Base-by-base conservation (phyloP, 2,797 vertebrate genomes). In the Tadarida brasiliensis region DNA sequence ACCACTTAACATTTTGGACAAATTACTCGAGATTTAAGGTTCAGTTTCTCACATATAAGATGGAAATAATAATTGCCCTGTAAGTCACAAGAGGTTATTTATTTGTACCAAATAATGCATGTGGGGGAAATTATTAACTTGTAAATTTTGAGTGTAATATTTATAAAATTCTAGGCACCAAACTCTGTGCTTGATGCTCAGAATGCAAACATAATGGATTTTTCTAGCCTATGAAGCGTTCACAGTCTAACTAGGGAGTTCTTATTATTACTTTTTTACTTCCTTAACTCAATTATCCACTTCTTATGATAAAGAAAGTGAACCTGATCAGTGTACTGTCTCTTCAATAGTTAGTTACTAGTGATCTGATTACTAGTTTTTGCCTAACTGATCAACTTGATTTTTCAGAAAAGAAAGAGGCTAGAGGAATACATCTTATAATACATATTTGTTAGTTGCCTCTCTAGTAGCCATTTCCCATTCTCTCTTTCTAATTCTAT, bases 231-330 rank as follows among this genome's bases (percentile, higher is more conserved):
- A 70, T 81, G 70, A 67, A 95, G 11, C 73, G 49, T 84, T 90
- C 16, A 80, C 7, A 86, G 0, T 56, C 30, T 82, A 71, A 26
- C 26, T 65, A 26, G 6, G 10, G 28, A 70, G 35, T 51, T 76
- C 17, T 96, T 92, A 59, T 44, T 57, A 80, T 63, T 91, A 57
- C 19, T 56, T 83, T 15, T 85, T 44, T 94, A 44, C 65, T 87
- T 92, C 87, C 30, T 59, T 68, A 92, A 68, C 30, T 84, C 17
- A 74, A 1, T 87, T 83, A 70, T 90, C 26, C 16, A 33, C 44
- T 89, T 92, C 26, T 84, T 59, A 30, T 67, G 47, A 86, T 86
- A 20, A 95, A 86, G 63, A 86, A 87, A 87, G 30, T 87, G 12
- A 93, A 77, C 57, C 39, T 87, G 30, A 77, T 94, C 22, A 84